Percentiles rank a stretch among this genome's conserved stretches.
Conservation (phyloP, 2,113 vertebrate genomes). For the Chaetorhynchus papuensis region DNA sequence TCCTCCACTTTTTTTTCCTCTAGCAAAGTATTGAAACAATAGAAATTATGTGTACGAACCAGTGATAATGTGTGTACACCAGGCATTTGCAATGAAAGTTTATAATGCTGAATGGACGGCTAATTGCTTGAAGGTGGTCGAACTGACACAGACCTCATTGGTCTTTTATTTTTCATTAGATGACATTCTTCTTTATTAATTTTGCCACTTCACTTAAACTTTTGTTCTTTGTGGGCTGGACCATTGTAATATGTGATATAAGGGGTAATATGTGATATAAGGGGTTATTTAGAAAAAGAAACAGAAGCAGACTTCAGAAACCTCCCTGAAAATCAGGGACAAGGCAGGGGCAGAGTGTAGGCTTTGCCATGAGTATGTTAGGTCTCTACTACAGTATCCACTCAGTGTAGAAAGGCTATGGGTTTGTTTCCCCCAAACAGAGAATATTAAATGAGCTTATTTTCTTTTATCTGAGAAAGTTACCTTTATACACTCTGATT, state of each 20-base stretch:
- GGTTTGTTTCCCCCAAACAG: background rate
- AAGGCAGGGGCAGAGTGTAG: background rate
- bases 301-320: background rate
- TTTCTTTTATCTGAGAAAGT: background rate
- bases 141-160: background rate
- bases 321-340: background rate
- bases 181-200: background rate
- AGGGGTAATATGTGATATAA: background rate
- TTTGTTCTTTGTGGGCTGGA: background rate
- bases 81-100: background rate
- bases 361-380: background rate
- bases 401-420: background rate
- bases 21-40: background rate
- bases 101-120: background rate
- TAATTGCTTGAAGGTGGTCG: background rate
- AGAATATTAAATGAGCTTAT: background rate
- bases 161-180: background rate
- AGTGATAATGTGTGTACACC: background rate
- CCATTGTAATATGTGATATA: background rate
- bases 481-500: background rate
- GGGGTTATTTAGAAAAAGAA: background rate
- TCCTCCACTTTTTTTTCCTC: background rate
- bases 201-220: background rate
- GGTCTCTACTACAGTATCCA: background rate
- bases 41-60: background rate